These are phyloP conservation scores for Petroica traversi DNA, from an alignment of 2,113 vertebrate genomes.

Conservation along the genomic window DNA sequence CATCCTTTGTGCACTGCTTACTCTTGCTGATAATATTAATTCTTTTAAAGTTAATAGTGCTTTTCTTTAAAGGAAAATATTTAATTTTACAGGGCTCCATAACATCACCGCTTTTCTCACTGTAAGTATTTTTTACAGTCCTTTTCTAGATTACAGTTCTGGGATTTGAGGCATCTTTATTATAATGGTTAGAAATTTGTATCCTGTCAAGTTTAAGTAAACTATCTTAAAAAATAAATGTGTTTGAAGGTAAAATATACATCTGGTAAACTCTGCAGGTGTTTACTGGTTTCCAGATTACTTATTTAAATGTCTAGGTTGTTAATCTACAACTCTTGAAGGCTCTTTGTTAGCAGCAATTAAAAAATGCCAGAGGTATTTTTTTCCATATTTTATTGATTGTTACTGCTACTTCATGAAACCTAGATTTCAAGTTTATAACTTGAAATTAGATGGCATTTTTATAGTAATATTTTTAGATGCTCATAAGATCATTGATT, in stretches of 20 bases:
- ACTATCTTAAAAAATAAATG: not conserved
- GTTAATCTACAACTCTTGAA: not conserved
- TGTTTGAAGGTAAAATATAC: not conserved
- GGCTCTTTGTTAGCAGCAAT: not conserved
- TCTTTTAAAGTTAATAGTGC: not conserved
- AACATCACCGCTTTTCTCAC: conserved; percentile 24
- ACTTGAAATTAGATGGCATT: not conserved
- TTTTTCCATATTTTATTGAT: not conserved
- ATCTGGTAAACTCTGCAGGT: not conserved
- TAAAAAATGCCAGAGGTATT: not conserved
- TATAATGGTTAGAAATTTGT: not conserved
- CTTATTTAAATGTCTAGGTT: not conserved
- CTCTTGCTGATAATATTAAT: not conserved
- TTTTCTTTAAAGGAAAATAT: not conserved
- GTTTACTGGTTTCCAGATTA: not conserved
- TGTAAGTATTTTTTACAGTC: conserved; percentile 57
- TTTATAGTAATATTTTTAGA: not conserved
- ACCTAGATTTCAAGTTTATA: not conserved
- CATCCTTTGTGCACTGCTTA: not conserved
- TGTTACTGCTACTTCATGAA: not conserved
- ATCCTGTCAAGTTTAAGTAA: not conserved
- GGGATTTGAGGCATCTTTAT: not conserved
- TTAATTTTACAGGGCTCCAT: conserved; percentile 54
- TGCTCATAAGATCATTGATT: not conserved
- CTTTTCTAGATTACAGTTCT: not conserved